Evolutionary conservation across 2,797 vertebrate genomes (phyloP).

Genomic region (Echiichthys vipera): DNA sequence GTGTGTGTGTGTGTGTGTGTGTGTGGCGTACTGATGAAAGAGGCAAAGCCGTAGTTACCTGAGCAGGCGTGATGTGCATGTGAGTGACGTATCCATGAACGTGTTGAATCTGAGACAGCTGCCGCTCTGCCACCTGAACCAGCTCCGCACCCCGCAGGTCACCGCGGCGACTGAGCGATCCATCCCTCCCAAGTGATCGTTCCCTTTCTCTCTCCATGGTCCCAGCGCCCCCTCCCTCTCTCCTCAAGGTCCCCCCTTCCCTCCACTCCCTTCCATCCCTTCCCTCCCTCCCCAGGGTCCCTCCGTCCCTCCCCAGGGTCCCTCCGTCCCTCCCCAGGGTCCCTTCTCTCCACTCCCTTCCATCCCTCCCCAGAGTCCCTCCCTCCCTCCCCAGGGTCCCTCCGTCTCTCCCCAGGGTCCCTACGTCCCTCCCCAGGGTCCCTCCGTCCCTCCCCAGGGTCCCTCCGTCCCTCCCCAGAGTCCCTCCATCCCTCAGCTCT

Average conservation of each 20-base stretch:
- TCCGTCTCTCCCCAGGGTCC: conserved; percentile 33
- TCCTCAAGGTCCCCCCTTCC: conserved; percentile 50
- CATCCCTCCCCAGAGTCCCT: conserved; percentile 18
- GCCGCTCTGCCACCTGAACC: conserved; percentile 95
- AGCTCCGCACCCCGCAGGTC: conserved; percentile 91
- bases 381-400: conserved; percentile 14
- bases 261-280: too few relatives aligned
- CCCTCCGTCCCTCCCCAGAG: conserved; percentile 61
- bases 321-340: conserved; percentile 22
- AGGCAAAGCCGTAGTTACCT: conserved; percentile 69
- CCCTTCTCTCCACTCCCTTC: conserved; percentile 18
- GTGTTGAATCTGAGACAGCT: conserved; percentile 95
- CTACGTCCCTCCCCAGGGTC: conserved; percentile 17
- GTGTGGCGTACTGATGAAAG: background rate
- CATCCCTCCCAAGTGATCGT: conserved; percentile 86
- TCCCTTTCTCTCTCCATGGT: conserved; percentile 64
- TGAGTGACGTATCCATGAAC: conserved; percentile 96
- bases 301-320: conserved; percentile 21
- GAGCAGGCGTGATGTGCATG: conserved; percentile 87
- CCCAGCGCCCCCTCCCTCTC: conserved; percentile 49
- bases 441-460: conserved; percentile 38
- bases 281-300: too few relatives aligned
- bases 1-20: background rate
- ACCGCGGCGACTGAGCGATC: conserved; percentile 85
- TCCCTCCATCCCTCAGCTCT: conserved; percentile 71